phyloP scores from a whole-genome alignment of 2,797 vertebrate genomes.

The Helicolenus hilgendorfi region DNA sequence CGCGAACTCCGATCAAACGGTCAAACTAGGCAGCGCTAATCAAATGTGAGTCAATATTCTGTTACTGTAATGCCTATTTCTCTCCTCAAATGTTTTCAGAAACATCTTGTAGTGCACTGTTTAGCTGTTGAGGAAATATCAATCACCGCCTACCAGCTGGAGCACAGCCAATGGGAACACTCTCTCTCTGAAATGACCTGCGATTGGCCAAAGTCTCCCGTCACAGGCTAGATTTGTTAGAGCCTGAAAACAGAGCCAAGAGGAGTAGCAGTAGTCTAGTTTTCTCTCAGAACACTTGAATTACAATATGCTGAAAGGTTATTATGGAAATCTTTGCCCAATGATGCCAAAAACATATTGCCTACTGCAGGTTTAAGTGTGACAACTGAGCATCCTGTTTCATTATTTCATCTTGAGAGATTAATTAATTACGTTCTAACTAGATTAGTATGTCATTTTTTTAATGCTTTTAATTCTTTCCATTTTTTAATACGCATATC shows the following conservation, averaged over 20 bases:
- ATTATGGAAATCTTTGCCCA: neutral
- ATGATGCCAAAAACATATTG: neutral
- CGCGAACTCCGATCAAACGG: too few relatives aligned
- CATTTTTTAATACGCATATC: neutral
- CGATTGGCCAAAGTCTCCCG: neutral
- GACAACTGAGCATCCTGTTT: neutral
- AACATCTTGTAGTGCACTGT: too few relatives aligned
- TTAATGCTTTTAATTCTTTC: neutral
- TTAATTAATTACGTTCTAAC: neutral
- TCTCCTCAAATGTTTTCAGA: too few relatives aligned
- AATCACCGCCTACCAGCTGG: too few relatives aligned
- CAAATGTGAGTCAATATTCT: too few relatives aligned
- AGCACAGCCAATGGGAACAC: too few relatives aligned
- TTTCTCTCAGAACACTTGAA: neutral
- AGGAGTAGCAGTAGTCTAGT: neutral
- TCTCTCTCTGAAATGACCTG: too few relatives aligned
- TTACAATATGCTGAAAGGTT: neutral
- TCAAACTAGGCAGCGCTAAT: too few relatives aligned
- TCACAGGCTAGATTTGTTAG: neutral
- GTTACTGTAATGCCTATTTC: too few relatives aligned
- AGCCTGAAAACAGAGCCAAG: neutral
- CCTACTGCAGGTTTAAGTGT: neutral
- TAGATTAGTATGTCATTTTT: neutral
- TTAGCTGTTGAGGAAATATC: too few relatives aligned
- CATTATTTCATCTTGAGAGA: constrained; percentile 2